Evolutionary conservation across 1,140 invertebrate genomes (phyloP), one percentile per base, ranked within the genome.

Genomic region (Penaeus indicus): DNA sequence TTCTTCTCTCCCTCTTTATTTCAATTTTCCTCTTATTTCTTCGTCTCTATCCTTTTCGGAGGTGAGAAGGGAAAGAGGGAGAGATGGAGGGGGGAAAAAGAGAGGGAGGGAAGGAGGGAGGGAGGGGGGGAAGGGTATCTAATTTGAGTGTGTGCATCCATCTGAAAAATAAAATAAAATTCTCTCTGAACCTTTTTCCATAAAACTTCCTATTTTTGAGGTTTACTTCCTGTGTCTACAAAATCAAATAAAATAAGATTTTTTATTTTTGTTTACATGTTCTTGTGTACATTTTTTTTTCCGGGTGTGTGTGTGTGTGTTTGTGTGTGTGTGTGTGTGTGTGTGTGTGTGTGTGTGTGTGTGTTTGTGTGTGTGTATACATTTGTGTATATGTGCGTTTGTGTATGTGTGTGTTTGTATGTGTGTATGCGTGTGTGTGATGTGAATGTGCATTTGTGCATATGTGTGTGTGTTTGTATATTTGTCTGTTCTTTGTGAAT

Each of bases 91-190:
- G 54, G 27, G 18, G 42, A 32, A n/a, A 42, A 0, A 18, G 77
- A 38, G 77, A 78, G 77, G 60, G 77, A 78, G 25, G 25, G 32
- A 78, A 32, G 60, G 77, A 78, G 27, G 60, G 77, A 78, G 77
- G 42, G 77, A 78, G 77, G 60, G 77, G 38, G 77, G 60, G 77
- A 77, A 54, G 60, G 77, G 60, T 38, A 78, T 38, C 27, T 42
- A 77, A 32, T 42, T 32, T n/a, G 42, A 27, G 42, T 42, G 42
- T 42, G 42, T 42, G 11, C 16, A 75, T 75, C 25, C 38, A 13
- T n/a, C 16, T 75, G 69, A 19, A 75, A 16, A n/a, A n/a, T 75
- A 38, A 16, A n/a, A 27, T 13, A 16, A 16, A n/a, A 16, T 16
- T 75, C 16, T 3, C 11, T n/a, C 38, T 75, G 16, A 19, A n/a